Evolutionary conservation across 2,888 invertebrate genomes (phyloP), one percentile per base, ranked within the genome.

Genomic region (Lamellibrachia satsuma): DNA sequence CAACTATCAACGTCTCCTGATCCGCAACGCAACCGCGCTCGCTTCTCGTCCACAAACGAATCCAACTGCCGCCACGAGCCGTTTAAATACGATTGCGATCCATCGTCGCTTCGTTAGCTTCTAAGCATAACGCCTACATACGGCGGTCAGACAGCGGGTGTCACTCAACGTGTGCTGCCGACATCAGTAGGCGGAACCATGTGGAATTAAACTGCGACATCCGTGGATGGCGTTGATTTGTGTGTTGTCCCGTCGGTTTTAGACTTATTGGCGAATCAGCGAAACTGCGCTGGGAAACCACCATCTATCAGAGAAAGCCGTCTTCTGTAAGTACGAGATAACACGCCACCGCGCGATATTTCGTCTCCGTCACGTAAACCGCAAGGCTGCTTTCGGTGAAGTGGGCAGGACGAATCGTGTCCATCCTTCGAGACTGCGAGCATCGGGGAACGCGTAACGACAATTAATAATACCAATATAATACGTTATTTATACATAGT

Each of bases 211-310:
- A 75, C 75, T 75, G 7, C n/a, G 75, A 75, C 75, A 22, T 75
- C 75, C 75, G 75, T 22, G 75, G 22, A 15, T 6, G 75, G 3
- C 75, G 75, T 75, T 75, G 75, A 75, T 75, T 75, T 75, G 75
- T 75, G 75, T 75, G 75, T 75, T 75, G 75, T 75, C 75, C n/a
- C 75, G 15, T 22, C 75, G 75, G n/a, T n/a, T 75, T 22, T 15
- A 75, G 75, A 75, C 75, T 22, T 75, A 75, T 75, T 75, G 75
- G 75, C 75, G 75, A 75, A 75, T 75, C 75, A 75, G 75, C 75
- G 75, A 75, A 22, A 75, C 15, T 75, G 75, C 75, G 75, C 75
- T 15, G 75, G 75, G 22, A 75, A 75, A 22, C 22, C 75, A n/a
- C 75, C 75, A 75, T 75, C 75, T 6, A 75, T 75, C 75, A 75